Evolutionary conservation across 2,888 invertebrate species (phyloP).

Genomic region (Eristalis tenax): DNA sequence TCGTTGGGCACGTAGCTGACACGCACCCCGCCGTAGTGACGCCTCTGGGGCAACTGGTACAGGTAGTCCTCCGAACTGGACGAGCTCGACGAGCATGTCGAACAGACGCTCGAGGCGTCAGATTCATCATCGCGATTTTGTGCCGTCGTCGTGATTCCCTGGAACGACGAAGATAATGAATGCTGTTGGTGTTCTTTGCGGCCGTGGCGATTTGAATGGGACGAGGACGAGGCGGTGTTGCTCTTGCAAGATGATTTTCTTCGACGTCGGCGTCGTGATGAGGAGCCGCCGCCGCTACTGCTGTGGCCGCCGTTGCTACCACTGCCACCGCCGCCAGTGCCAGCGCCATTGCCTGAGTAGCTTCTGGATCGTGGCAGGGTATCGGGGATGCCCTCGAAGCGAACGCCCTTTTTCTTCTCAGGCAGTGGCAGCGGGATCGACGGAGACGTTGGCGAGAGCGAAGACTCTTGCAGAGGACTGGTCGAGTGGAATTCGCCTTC

Average conservation of each 20-base stretch:
- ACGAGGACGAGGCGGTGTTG: slow-evolving; percentile 77
- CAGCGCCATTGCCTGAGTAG: slow-evolving; percentile 82
- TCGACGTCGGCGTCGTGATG: slow-evolving; percentile 77
- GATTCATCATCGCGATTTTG: slow-evolving; percentile 80
- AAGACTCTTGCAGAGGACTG: slow-evolving; percentile 77
- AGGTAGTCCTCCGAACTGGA: slow-evolving; percentile 94
- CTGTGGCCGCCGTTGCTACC: slow-evolving; percentile 72
- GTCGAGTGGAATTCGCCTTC: slow-evolving; percentile 77
- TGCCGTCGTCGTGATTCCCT: slow-evolving; percentile 74
- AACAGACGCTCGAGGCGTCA: slow-evolving; percentile 91
- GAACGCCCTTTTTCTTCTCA: slow-evolving; percentile 80
- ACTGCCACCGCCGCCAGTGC: slow-evolving; percentile 75
- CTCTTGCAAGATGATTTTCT: slow-evolving; percentile 78
- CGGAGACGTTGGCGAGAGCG: slow-evolving; percentile 74
- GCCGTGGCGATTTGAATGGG: slow-evolving; percentile 75
- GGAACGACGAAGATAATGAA: slow-evolving; percentile 79
- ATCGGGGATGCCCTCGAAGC: slow-evolving; percentile 81
- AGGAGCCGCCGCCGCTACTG: slow-evolving; percentile 71
- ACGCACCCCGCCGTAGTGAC: slow-evolving; percentile 93
- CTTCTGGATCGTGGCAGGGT: slow-evolving; percentile 83
- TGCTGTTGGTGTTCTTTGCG: slow-evolving; percentile 78
- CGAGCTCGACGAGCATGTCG: slow-evolving; percentile 93
- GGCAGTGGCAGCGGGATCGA: slow-evolving; percentile 71
- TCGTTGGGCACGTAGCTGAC: slow-evolving; percentile 97
- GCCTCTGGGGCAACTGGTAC: slow-evolving; percentile 91